phyloP scores from a whole-genome alignment of 1,140 invertebrate species.

The Pomacea maculata region DNA sequence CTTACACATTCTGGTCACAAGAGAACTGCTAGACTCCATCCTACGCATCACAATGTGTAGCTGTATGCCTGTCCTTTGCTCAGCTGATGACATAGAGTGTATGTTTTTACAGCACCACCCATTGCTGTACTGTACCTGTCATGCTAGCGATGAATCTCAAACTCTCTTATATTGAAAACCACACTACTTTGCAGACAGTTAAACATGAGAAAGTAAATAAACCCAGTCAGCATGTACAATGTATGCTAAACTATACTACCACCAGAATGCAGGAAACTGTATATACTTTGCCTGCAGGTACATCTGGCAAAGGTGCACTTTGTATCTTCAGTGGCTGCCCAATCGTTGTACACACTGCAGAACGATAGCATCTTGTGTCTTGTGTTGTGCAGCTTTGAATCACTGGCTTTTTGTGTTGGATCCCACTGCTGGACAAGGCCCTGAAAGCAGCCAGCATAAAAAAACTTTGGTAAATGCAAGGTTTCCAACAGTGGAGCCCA shows the following conservation, averaged over 20 bases:
- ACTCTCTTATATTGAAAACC: background rate
- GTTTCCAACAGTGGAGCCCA: no score
- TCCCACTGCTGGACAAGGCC: background rate
- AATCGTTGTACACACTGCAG: slow-evolving; percentile 68
- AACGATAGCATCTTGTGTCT: slow-evolving; percentile 43
- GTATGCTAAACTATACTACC: background rate
- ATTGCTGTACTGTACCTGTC: background rate
- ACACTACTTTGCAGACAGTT: background rate
- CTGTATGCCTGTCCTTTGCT: no score
- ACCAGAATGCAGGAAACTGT: background rate
- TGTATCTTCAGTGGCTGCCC: slow-evolving; percentile 64
- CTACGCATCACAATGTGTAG: no score
- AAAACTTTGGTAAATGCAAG: no score
- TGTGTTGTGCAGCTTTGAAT: background rate
- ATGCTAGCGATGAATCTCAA: background rate
- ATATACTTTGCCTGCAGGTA: slow-evolving; percentile 28
- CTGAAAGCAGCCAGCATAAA: background rate
- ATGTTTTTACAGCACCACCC: background rate
- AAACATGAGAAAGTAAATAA: background rate
- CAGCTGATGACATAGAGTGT: no score
- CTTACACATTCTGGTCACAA: no score
- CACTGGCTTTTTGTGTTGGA: background rate
- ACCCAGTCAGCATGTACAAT: background rate
- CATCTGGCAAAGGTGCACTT: slow-evolving; percentile 15
- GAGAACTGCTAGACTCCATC: no score